phyloP scores from a whole-genome alignment of 2,888 invertebrate genomes.

The Drosophila vallismaia region DNA sequence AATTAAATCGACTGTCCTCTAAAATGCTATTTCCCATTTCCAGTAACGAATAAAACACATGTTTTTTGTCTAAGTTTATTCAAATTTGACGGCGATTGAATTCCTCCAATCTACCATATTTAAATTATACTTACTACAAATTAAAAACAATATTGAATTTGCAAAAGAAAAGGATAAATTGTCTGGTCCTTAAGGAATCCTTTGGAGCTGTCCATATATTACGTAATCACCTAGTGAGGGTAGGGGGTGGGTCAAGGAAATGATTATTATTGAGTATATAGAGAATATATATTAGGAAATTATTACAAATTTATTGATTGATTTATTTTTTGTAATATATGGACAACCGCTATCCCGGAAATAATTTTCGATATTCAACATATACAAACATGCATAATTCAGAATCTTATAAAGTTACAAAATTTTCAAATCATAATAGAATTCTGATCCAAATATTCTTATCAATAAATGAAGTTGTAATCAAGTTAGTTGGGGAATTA shows the following conservation, averaged over 20 bases:
- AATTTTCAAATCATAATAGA: background rate
- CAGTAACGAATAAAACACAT: background rate
- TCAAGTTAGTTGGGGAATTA: background rate
- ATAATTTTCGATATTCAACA: background rate
- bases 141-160: conserved; percentile 7
- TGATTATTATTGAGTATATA: too few species aligned
- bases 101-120: background rate
- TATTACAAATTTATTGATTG: too few species aligned
- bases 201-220: too few species aligned
- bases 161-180: conserved; percentile 1
- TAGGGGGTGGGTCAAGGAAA: too few species aligned
- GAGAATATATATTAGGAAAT: too few species aligned
- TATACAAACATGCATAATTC: conserved; percentile 7
- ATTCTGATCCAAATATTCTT: background rate
- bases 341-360: background rate
- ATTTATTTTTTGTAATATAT: too few species aligned
- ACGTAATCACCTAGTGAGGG: too few species aligned
- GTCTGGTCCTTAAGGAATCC: background rate
- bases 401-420: background rate
- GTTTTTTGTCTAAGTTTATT: conserved; percentile 13
- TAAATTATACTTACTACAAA: conserved; percentile 10
- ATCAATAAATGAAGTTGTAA: background rate
- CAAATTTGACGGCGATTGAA: conserved; percentile 13
- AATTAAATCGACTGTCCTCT: too few species aligned
- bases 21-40: too few species aligned